Evolutionary conservation across 2,888 invertebrate genomes (phyloP), one percentile per base, ranked within the genome.

Genomic region (Cetonia aurata): DNA sequence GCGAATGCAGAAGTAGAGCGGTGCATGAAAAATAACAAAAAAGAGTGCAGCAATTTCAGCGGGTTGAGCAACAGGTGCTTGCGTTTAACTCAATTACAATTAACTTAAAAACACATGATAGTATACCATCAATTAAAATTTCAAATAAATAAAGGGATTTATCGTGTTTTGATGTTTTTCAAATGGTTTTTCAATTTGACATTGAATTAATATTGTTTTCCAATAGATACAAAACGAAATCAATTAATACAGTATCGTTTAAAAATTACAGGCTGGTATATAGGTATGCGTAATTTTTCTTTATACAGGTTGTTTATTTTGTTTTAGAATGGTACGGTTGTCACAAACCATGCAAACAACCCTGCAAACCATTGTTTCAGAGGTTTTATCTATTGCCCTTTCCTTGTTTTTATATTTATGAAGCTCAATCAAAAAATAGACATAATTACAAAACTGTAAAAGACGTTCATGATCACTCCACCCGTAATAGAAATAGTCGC

Each of bases 121-220:
- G 48, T 62, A n/a, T 25, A 62, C 48, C 31, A 62, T 48, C 62
- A 62, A 62, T 62, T 60, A 60, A 59, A 60, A 60, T 60, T 62
- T 33, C 31, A 48, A 62, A 62, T 37, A 48, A 46, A 48, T 37
- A 48, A 46, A 48, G 31, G n/a, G 46, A 48, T 62, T 62, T 62
- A 62, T 48, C 33, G 48, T 31, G n/a, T 6, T 48, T 62, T 48
- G 33, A 33, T 48, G 31, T 17, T 10, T 56, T 56, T 56, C n/a
- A 41, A 37, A 56, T 37, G 56, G 9, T 48, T 48, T 48, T 31
- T 25, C 4, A 25, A 25, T 25, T 25, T 25, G 25, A 25, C 31
- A 62, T 31, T 62, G 13, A 57, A 57, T 57, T 44, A n/a, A n/a
- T 17, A 44, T 46, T 48, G 15, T 62, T 62, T 62, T 31, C 31